Base-by-base conservation (phyloP, 2,113 vertebrate genomes). In the Platichthys stellatus region DNA sequence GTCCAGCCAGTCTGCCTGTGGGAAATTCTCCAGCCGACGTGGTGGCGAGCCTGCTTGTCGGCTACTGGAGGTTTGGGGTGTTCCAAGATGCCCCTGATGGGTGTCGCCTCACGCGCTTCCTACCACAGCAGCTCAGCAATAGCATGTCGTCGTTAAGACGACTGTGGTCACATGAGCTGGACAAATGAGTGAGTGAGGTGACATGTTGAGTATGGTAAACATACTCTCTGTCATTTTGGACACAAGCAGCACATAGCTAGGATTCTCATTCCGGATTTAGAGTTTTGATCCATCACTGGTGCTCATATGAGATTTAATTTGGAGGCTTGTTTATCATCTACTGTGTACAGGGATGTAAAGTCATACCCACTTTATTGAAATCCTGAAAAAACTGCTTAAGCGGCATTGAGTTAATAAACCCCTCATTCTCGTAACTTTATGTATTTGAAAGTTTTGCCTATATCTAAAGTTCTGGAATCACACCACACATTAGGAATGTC, bases 41-140 rank as follows among this genome's bases (percentile, higher is more conserved):
- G 62, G 64, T 11, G 69, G 63, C 69, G 58, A 73, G 87, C 74
- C 85, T 66, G 72, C 54, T 47, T 72, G 78, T 88, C 75, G 80
- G 83, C 88, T 73, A 69, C 56, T 70, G 23, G 80, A 54, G 90
- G 86, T 92, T 90, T 76, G 56, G 82, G 38, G 84, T 92, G 87
- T 93, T 93, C 92, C 72, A 82, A 90, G 86, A 85, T 67, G 63
- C 68, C 66, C 58, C 80, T 51, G 40, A 88, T 88, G 88, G 91
- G 89, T 90, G 92, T 92, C 72, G 77, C 82, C 76, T 78, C 78
- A 85, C 70, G 0, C 82, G 84, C 80, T 86, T 83, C 80, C 78
- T 81, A 31, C 83, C 69, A 74, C 60, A 79, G 61, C 76, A 74
- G 76, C 81, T 73, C 76, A 67, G 82, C 69, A 65, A 67, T 56